Evolutionary conservation across 2,113 vertebrate species (phyloP).

Genomic region (Pelodiscus sinensis): DNA sequence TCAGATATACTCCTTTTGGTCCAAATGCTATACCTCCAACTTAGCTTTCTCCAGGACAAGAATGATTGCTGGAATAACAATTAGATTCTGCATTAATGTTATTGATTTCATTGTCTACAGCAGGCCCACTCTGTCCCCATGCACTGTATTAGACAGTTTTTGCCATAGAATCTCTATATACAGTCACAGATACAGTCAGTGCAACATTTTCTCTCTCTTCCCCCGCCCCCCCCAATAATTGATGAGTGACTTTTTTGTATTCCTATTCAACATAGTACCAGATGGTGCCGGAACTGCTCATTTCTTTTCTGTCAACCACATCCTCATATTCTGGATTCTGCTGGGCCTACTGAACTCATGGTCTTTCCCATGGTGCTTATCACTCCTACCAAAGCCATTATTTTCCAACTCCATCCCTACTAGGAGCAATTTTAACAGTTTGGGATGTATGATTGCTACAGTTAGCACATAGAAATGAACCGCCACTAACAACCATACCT

Average conservation of each 20-base stretch:
- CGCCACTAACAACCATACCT: not conserved
- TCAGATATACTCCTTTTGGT: not conserved
- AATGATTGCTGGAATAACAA: not conserved
- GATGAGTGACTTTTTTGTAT: conserved; percentile 65
- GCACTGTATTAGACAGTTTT: not conserved
- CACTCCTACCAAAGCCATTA: not conserved
- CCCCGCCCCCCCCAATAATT: conserved; percentile 20
- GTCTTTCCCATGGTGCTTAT: not conserved
- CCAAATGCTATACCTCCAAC: not conserved
- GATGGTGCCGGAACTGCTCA: conserved; percentile 55
- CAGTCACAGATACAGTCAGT: not conserved
- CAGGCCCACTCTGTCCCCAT: not conserved
- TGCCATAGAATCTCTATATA: conserved; percentile 3
- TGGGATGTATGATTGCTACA: not conserved
- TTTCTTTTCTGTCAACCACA: conserved; percentile 65
- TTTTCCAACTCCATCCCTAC: not conserved
- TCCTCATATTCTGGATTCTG: conserved; percentile 10
- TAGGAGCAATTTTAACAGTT: not conserved
- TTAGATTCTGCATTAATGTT: not conserved
- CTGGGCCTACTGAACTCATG: not conserved
- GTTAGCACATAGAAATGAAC: not conserved
- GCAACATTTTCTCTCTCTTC: conserved; percentile 31
- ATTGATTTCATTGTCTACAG: not conserved
- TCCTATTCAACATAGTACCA: conserved; percentile 38
- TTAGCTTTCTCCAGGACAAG: not conserved